These are phyloP conservation scores for Hylaeus anthracinus DNA, from an alignment of 1,140 invertebrate genomes.

Conservation along the genomic window DNA sequence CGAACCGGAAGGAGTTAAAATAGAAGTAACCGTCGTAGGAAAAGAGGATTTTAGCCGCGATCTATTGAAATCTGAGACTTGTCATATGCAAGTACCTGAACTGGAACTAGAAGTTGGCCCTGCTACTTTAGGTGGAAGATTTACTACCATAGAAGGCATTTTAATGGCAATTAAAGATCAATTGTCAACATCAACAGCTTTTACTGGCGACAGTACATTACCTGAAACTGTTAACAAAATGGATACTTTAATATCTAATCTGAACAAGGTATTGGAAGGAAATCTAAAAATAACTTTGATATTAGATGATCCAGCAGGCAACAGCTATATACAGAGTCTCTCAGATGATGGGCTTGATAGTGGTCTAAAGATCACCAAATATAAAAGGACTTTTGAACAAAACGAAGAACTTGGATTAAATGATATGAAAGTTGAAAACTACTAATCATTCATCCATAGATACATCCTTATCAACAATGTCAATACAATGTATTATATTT, in stretches of 20 bases:
- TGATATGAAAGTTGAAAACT: constrained; percentile 97
- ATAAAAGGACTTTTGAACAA: constrained; percentile 93
- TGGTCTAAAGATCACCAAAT: constrained; percentile 89
- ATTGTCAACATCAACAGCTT: constrained; percentile 86
- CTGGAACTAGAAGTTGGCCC: constrained; percentile 93
- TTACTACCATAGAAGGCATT: constrained; percentile 97
- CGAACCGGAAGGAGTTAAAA: constrained; percentile 89
- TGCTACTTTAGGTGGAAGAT: constrained; percentile 93
- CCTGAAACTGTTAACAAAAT: constrained; percentile 81
- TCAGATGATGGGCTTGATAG: constrained; percentile 87
- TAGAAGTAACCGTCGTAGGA: constrained; percentile 88
- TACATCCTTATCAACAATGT: not conserved
- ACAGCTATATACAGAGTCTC: constrained; percentile 96
- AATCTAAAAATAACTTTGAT: constrained; percentile 87
- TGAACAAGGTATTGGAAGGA: constrained; percentile 87
- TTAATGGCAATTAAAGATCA: constrained; percentile 87
- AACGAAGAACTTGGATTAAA: constrained; percentile 98
- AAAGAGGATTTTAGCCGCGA: constrained; percentile 94
- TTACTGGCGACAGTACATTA: constrained; percentile 87
- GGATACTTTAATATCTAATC: constrained; percentile 85
- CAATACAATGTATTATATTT: constrained; percentile 21
- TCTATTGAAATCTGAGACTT: constrained; percentile 98
- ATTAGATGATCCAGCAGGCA: constrained; percentile 97
- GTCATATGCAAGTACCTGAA: constrained; percentile 93
- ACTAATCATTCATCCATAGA: constrained; percentile 73